Evolutionary conservation across 1,140 invertebrate genomes (phyloP).

Genomic region (Zaprionus ornatus): DNA sequence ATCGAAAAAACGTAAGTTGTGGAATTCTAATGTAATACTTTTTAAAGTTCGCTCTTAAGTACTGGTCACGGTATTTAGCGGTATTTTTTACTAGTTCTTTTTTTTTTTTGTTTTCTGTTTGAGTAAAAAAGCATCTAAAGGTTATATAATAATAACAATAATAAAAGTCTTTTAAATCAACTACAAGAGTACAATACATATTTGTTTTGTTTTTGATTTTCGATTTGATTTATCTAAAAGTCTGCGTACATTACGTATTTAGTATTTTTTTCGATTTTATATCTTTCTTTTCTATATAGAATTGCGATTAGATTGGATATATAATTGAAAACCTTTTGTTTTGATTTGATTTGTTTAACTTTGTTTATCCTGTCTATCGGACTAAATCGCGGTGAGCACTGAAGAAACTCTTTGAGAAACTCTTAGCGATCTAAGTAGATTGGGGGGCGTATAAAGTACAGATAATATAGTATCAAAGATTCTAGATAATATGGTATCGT

Average conservation of each 20-base stretch:
- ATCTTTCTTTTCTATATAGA: not conserved
- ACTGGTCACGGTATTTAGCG: constrained; percentile 69
- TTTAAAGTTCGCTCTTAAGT: constrained; percentile 71
- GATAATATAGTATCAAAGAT: constrained; percentile 7
- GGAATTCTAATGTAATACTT: constrained; percentile 82
- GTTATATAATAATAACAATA: constrained; percentile 66
- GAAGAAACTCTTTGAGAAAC: constrained; percentile 37
- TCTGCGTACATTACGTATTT: constrained; percentile 39
- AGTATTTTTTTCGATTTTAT: not conserved
- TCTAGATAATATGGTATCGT: constrained; percentile 12
- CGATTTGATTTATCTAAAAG: constrained; percentile 32
- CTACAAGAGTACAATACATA: constrained; percentile 49
- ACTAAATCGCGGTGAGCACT: constrained; percentile 15
- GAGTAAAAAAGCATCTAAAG: constrained; percentile 71
- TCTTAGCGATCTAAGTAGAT: constrained; percentile 28
- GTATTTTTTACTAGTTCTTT: constrained; percentile 19
- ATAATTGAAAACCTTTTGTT: constrained; percentile 41
- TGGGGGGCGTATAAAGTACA: not conserved
- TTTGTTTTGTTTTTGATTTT: not conserved
- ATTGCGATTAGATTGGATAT: constrained; percentile 7
- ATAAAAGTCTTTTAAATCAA: constrained; percentile 71
- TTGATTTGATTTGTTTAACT: constrained; percentile 35
- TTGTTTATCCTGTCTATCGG: constrained; percentile 25
- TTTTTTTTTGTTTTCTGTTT: constrained; percentile 38
- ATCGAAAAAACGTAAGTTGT: constrained; percentile 39